phyloP scores from a whole-genome alignment of 2,797 vertebrate genomes.

The Sebastes itinus region DNA sequence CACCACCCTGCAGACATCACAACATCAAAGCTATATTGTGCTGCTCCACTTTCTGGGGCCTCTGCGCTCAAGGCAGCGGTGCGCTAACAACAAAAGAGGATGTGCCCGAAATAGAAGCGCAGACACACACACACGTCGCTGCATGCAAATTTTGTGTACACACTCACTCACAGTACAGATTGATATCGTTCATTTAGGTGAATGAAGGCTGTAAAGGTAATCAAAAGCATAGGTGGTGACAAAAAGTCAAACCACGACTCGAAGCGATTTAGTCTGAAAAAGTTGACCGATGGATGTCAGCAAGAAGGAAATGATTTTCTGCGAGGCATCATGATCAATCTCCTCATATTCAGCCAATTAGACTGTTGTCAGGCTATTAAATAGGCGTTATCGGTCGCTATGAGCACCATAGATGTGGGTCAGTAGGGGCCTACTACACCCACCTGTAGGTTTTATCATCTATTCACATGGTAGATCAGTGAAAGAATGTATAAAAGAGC shows the following conservation, averaged over 20 bases:
- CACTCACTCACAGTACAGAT: not conserved
- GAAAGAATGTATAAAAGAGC: too few relatives aligned
- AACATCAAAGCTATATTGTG: conserved; percentile 62
- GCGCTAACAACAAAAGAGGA: conserved; percentile 50
- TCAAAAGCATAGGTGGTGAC: not conserved
- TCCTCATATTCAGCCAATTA: not conserved
- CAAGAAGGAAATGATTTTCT: not conserved
- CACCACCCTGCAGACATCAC: conserved; percentile 50
- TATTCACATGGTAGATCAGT: too few relatives aligned
- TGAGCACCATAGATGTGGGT: too few relatives aligned
- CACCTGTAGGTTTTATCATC: too few relatives aligned
- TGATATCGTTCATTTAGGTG: not conserved
- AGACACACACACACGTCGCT: not conserved
- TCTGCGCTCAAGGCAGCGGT: conserved; percentile 45
- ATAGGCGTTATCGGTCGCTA: too few relatives aligned
- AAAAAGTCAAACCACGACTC: not conserved
- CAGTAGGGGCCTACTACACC: too few relatives aligned
- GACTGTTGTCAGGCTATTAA: too few relatives aligned
- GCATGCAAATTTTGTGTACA: conserved; percentile 30
- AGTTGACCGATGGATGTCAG: not conserved
- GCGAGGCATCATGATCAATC: not conserved
- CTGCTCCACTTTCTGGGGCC: conserved; percentile 64
- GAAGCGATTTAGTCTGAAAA: not conserved
- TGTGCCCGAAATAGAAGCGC: conserved; percentile 54
- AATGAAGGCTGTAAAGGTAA: not conserved